A percentile compares a stretch with the other conserved stretches of the same genome.
Evolutionary conservation across 2,797 vertebrate genomes (phyloP).

Genomic region (Craterocephalus amniculus): DNA sequence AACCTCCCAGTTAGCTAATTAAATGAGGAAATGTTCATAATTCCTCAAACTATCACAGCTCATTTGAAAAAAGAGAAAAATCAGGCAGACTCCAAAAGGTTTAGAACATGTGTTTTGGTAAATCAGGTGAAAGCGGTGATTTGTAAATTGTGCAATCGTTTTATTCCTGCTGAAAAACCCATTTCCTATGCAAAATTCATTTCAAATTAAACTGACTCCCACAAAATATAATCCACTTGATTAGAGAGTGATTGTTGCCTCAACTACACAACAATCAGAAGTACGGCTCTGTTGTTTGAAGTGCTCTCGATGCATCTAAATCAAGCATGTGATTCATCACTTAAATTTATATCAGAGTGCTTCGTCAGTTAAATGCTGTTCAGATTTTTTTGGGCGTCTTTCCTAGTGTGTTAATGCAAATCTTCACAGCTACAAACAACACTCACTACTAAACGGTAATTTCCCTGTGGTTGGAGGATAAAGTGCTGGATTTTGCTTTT

Average conservation of each 20-base stretch:
- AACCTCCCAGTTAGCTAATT: neutral
- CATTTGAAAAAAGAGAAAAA: neutral
- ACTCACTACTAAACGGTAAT: neutral
- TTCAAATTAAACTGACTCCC: constrained; percentile 32
- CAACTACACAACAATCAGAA: constrained; percentile 37
- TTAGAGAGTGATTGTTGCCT: constrained; percentile 47
- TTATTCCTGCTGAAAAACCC: constrained; percentile 24
- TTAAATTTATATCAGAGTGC: constrained; percentile 29
- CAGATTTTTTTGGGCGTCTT: neutral
- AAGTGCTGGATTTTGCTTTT: neutral
- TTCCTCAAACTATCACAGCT: neutral
- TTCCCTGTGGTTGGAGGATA: neutral
- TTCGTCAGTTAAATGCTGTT: constrained; percentile 16
- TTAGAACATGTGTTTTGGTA: neutral
- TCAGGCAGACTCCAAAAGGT: too few relatives aligned
- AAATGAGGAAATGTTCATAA: neutral
- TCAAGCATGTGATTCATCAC: constrained; percentile 20
- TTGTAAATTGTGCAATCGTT: neutral
- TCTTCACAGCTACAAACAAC: constrained; percentile 2
- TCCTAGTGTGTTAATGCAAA: neutral
- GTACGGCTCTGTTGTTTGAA: constrained; percentile 19
- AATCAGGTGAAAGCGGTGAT: constrained; percentile 11
- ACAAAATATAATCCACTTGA: constrained; percentile 58
- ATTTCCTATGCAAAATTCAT: constrained; percentile 32
- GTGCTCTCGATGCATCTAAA: constrained; percentile 33